Evolutionary conservation across 2,113 vertebrate species (phyloP), one percentile per base, ranked within the genome.

Genomic region (Ellobius talpinus): DNA sequence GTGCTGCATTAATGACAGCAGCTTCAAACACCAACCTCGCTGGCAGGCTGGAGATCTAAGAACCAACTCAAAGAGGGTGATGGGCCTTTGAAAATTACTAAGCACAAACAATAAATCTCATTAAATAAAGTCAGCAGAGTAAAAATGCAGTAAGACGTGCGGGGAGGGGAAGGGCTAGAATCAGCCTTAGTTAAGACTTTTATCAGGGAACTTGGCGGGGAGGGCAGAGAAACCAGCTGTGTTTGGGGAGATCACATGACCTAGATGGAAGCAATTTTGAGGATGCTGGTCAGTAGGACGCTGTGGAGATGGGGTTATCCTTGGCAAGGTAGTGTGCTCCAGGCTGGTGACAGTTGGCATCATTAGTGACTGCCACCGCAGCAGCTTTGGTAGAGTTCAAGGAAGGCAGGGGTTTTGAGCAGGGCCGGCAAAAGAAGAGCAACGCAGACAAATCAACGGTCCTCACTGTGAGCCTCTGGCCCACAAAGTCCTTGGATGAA

Each of bases 61-160:
- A 97, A 95, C 55, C 23, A 97, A 97, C 97, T 97, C 90, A 74
- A 93, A 98, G 96, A 95, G 97, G 98, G 97, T 98, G 98, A 98
- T 97, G 55, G 96, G 97, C 97, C 98, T 99, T 98, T 98, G 98
- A 98, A 98, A 98, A 98, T 98, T 89, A 97, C 98, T 97, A 98
- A 97, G 98, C 21, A 76, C 98, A 98, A 98, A 99, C 98, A 98
- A 98, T 98, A 98, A 98, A 98, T 97, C 98, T 98, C 98, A 96
- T 98, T 98, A 98, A 97, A 97, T 93, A 79, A 97, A 98, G 98
- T 94, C 97, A 92, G 97, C 73, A 45, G 96, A 98, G 97, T 86
- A 94, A 24, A 92, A 95, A 76, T 45, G 52, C 87, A 39, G 19
- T 0, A 61, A 96, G 94, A 16, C 72, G 79, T 47, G 17, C 23